phyloP scores from a whole-genome alignment of 2,888 invertebrate species.

The Arctia plantaginis region DNA sequence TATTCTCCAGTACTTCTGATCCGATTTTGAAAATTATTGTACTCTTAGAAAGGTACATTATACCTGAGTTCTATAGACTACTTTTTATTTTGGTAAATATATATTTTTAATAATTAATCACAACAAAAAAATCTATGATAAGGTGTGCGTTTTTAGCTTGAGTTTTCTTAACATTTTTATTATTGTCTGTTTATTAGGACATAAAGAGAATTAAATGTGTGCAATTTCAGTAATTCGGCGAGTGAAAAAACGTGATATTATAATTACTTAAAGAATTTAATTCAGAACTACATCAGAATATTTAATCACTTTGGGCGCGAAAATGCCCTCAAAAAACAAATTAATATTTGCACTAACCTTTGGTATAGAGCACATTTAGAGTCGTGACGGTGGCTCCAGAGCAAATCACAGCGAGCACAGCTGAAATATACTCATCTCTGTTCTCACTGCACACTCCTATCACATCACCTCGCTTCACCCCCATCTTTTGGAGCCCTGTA shows the following conservation, averaged over 20 bases:
- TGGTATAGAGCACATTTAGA: slow-evolving; percentile 85
- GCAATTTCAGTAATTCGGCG: not conserved
- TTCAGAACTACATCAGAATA: not conserved
- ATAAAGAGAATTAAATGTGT: too few species aligned
- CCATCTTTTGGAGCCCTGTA: slow-evolving; percentile 76
- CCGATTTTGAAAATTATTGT: too few species aligned
- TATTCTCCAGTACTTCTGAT: too few species aligned
- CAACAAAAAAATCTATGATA: too few species aligned
- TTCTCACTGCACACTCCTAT: slow-evolving; percentile 87
- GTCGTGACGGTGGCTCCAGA: slow-evolving; percentile 86
- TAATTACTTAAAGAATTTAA: too few species aligned
- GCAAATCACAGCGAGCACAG: slow-evolving; percentile 81
- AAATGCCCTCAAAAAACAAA: not conserved
- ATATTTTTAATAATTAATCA: too few species aligned
- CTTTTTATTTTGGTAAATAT: too few species aligned
- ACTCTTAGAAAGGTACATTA: too few species aligned
- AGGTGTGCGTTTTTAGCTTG: too few species aligned
- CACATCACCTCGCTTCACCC: slow-evolving; percentile 81
- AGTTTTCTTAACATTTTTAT: too few species aligned
- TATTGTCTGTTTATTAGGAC: too few species aligned
- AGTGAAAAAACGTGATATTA: not conserved
- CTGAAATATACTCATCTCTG: slow-evolving; percentile 83
- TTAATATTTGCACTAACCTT: slow-evolving; percentile 54
- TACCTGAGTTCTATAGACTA: too few species aligned
- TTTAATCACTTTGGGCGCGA: not conserved